phyloP scores from a whole-genome alignment of 2,797 vertebrate genomes.

The Chiloscyllium punctatum region DNA sequence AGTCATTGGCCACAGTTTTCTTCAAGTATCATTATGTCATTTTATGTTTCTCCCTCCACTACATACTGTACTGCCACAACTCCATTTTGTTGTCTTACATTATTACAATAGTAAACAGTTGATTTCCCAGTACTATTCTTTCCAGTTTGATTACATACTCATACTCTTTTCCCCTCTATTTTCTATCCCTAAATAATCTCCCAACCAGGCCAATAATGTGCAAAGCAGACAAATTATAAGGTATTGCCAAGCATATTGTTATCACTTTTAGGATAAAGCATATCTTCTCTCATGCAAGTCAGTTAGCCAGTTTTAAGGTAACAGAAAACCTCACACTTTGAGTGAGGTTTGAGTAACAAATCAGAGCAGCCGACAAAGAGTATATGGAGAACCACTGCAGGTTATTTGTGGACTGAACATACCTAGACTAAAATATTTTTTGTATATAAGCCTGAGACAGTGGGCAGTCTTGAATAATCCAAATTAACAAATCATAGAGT shows the following conservation, averaged over 20 bases:
- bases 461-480: background rate
- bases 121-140: background rate
- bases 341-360: too few relatives aligned
- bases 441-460: background rate
- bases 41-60: background rate
- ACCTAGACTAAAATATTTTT: background rate
- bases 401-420: background rate
- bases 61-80: background rate
- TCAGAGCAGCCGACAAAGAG: background rate
- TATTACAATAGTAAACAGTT: background rate
- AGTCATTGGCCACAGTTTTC: background rate
- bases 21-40: background rate
- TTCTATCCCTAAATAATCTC: background rate
- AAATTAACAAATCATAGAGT: too few relatives aligned
- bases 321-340: background rate
- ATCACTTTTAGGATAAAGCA: background rate
- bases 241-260: background rate
- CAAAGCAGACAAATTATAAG: background rate
- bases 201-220: background rate
- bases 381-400: background rate
- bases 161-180: background rate
- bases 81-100: background rate
- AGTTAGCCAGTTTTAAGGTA: background rate
- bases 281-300: background rate
- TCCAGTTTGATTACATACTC: background rate